phyloP scores from a whole-genome alignment of 2,113 vertebrate species.

The Glaucomys volans region DNA sequence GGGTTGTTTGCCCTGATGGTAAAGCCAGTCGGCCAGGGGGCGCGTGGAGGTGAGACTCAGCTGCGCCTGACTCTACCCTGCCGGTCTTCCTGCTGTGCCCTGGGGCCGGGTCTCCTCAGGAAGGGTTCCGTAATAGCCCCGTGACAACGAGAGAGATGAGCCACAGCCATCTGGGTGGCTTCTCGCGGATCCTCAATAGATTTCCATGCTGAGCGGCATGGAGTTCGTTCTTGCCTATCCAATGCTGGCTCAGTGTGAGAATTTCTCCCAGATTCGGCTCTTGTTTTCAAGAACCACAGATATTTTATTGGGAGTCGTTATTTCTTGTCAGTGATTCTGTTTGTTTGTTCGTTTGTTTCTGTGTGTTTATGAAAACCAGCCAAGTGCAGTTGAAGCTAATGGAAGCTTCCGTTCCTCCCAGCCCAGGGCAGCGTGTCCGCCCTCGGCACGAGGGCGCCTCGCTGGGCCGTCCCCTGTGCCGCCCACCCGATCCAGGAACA shows the following conservation, averaged over 20 bases:
- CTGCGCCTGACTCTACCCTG: not conserved
- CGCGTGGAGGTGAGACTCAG: not conserved
- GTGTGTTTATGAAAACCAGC: not conserved
- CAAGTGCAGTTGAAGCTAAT: not conserved
- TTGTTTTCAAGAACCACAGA: not conserved
- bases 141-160: too few species aligned
- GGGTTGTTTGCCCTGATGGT: not conserved
- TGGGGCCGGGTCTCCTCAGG: accelerated
- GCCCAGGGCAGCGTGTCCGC: too few species aligned
- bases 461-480: too few species aligned
- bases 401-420: not conserved
- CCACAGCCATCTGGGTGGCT: accelerated
- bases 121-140: accelerated
- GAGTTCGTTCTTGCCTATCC: not conserved
- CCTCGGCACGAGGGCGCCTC: not conserved
- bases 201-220: not conserved
- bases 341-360: too few species aligned
- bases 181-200: not conserved
- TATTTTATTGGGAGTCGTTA: not conserved
- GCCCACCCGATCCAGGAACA: too few species aligned
- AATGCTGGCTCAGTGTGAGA: not conserved
- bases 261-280: not conserved
- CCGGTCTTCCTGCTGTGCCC: not conserved
- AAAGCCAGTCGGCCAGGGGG: accelerated
- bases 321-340: not conserved